A percentile compares a stretch with the other conserved stretches of the same genome.
Evolutionary conservation across 64 coral and sea anemone species (phyloP).

Genomic region (Astreopora myriophthalma): DNA sequence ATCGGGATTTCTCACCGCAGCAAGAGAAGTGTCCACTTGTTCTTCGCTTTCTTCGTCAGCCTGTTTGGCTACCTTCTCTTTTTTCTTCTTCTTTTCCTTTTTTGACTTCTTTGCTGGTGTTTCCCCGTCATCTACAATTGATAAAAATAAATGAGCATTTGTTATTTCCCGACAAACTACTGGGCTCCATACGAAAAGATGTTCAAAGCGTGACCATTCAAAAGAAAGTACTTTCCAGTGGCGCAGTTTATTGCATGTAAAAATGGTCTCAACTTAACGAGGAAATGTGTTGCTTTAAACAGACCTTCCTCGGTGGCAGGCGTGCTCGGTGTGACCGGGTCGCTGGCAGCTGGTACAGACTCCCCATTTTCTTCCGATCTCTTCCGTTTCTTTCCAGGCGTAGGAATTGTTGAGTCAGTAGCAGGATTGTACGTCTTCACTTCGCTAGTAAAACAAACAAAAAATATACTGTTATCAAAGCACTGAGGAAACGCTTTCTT

Average conservation of each 20-base stretch:
- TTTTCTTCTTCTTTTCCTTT: slow-evolving; percentile 93
- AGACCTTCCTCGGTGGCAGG: slow-evolving; percentile 37
- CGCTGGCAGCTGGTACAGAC: background rate
- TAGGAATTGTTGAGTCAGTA: slow-evolving; percentile 86
- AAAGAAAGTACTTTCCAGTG: background rate
- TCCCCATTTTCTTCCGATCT: slow-evolving; percentile 66
- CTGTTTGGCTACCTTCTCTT: slow-evolving; percentile 58
- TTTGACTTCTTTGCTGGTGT: slow-evolving; percentile 69
- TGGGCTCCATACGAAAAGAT: no score
- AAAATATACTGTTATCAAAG: background rate
- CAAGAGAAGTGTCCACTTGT: background rate
- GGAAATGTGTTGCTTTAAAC: background rate
- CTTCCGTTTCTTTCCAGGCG: slow-evolving; percentile 80
- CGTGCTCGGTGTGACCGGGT: slow-evolving; percentile 25
- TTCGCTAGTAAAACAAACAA: slow-evolving; percentile 52
- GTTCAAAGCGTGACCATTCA: no score
- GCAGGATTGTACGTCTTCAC: slow-evolving; percentile 89
- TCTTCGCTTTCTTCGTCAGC: slow-evolving; percentile 60
- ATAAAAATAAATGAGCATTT: background rate
- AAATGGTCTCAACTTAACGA: background rate
- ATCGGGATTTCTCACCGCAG: background rate
- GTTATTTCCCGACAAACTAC: background rate
- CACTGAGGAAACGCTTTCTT: no score
- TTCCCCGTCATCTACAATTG: slow-evolving; percentile 33
- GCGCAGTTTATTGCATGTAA: background rate